A percentile compares a stretch with the other conserved stretches of the same genome.
These are phyloP conservation scores for Condylura cristata DNA, from an alignment of 2,113 vertebrate genomes.

Conservation along the genomic window DNA sequence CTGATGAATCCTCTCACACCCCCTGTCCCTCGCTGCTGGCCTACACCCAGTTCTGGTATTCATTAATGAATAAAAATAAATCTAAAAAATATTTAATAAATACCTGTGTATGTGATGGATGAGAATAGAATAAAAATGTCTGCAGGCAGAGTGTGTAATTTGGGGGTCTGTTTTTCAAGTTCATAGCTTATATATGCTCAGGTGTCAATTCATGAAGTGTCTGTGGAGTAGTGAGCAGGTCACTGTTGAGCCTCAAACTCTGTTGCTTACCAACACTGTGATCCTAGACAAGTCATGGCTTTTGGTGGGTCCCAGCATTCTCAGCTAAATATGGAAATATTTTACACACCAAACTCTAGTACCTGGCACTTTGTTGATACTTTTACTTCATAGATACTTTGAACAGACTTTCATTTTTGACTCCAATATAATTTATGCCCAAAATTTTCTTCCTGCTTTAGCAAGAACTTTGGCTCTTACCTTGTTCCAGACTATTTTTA, in stretches of 20 bases:
- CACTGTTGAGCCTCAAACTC: neutral
- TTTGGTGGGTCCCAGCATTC: neutral
- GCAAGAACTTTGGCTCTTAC: neutral
- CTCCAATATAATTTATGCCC: neutral
- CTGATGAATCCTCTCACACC: too few species aligned
- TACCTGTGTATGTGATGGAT: neutral
- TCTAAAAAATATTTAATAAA: too few species aligned
- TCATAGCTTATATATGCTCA: neutral
- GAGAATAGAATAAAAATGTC: neutral
- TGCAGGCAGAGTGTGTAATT: neutral
- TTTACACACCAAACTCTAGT: neutral
- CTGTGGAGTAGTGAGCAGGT: neutral
- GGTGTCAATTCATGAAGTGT: neutral
- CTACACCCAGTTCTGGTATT: too few species aligned
- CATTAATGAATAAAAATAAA: too few species aligned
- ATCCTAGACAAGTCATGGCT: neutral
- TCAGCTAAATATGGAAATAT: neutral
- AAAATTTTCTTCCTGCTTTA: neutral
- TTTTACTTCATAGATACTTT: neutral
- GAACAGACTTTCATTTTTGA: neutral
- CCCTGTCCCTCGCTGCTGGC: too few species aligned
- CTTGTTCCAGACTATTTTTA: neutral
- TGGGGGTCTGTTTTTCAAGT: neutral
- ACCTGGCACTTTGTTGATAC: neutral
- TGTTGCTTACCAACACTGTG: neutral